Conservation (phyloP, 2,113 vertebrate genomes). For the Lutjanus erythropterus region DNA sequence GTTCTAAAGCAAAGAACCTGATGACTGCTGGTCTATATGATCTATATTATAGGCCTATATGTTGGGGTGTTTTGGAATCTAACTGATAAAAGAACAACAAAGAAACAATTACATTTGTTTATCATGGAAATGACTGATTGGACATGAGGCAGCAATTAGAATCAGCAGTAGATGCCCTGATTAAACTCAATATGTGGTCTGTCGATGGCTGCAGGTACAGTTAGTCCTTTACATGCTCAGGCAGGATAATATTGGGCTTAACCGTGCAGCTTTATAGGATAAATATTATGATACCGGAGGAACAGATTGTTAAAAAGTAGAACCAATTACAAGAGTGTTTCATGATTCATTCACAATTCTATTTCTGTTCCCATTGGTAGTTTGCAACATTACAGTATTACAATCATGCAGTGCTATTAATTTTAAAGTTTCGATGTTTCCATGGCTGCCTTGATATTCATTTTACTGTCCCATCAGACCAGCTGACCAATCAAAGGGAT, state of each 20-base stretch:
- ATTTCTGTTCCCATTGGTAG: not conserved
- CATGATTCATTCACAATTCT: not conserved
- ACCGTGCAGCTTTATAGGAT: not conserved
- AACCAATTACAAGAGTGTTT: not conserved
- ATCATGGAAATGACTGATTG: not conserved
- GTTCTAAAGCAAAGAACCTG: not conserved
- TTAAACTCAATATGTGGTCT: not conserved
- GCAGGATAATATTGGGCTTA: not conserved
- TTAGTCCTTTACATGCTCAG: not conserved
- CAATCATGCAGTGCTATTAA: not conserved
- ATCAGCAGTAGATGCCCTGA: not conserved
- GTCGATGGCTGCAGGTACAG: not conserved
- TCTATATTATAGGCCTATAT: not conserved
- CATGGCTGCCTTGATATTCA: not conserved
- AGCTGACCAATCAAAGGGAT: too few species aligned
- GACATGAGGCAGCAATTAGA: not conserved
- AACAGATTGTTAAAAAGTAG: not conserved
- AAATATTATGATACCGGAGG: not conserved
- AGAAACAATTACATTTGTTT: not conserved
- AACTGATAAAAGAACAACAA: slow-evolving; percentile 2
- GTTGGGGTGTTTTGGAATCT: not conserved
- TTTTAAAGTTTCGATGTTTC: too few species aligned
- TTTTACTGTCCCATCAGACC: too few species aligned
- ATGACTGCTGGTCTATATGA: not conserved
- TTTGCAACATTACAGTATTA: not conserved